Percentiles rank a stretch among this genome's conserved stretches.
These are phyloP conservation scores for Acronicta aceris DNA, from an alignment of 2,888 invertebrate species.

Conservation along the genomic window DNA sequence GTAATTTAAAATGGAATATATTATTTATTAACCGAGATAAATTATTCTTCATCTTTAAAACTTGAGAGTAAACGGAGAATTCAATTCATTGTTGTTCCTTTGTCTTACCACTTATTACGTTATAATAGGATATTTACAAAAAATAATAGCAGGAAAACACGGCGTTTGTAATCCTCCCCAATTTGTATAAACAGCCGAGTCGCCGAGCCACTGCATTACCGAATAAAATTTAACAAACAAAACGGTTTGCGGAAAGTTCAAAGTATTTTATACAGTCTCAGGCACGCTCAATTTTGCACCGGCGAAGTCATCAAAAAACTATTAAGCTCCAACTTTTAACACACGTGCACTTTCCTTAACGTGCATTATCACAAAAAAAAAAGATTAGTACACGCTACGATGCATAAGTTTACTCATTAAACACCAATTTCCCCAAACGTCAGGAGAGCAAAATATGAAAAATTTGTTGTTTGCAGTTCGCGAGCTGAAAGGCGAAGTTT, in stretches of 20 bases:
- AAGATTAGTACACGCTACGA: constrained; percentile 62
- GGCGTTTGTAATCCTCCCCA: constrained; percentile 31
- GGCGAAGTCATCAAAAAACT: constrained; percentile 72
- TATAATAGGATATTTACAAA: constrained; percentile 34
- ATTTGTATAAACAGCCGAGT: constrained; percentile 36
- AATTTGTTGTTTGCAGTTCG: constrained; percentile 63
- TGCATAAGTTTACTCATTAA: constrained; percentile 77
- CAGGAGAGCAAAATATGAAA: constrained; percentile 69
- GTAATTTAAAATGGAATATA: constrained; percentile 42
- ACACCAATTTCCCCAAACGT: constrained; percentile 72
- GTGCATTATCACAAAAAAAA: constrained; percentile 56
- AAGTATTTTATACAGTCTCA: constrained; percentile 44
- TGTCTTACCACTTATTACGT: constrained; percentile 25
- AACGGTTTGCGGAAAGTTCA: constrained; percentile 49
- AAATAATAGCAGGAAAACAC: constrained; percentile 38
- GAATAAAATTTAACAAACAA: constrained; percentile 57
- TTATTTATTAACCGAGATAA: constrained; percentile 47
- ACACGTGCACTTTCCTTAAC: constrained; percentile 65
- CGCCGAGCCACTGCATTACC: constrained; percentile 46
- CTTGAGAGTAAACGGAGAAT: constrained; percentile 23
- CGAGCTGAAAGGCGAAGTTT: constrained; percentile 61
- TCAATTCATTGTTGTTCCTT: constrained; percentile 21
- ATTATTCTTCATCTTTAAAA: constrained; percentile 27
- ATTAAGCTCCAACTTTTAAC: constrained; percentile 68
- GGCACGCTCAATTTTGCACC: constrained; percentile 59